A percentile compares a stretch with the other conserved stretches of the same genome.
Conservation (phyloP, 2,888 invertebrate species). For the Hirtodrosophila alboralis region DNA sequence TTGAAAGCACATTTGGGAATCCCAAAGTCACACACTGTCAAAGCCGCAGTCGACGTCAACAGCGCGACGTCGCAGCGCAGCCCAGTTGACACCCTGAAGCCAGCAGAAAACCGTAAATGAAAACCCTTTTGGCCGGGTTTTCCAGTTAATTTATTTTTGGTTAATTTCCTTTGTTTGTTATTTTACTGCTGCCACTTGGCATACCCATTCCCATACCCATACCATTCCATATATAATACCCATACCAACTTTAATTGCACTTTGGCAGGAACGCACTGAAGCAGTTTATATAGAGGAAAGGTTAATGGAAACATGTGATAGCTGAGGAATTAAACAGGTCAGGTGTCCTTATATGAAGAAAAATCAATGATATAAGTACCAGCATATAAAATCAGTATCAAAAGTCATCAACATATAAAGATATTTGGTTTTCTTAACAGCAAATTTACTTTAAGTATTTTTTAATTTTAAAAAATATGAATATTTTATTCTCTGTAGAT, state of each 20-base stretch:
- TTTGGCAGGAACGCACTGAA: conserved; percentile 68
- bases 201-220: conserved; percentile 3
- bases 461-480: too few species aligned
- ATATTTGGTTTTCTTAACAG: too few species aligned
- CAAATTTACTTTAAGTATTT: too few species aligned
- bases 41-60: conserved; percentile 14
- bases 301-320: conserved; percentile 43
- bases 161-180: conserved; percentile 76
- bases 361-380: too few species aligned
- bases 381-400: too few species aligned
- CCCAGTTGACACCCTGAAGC: conserved; percentile 65
- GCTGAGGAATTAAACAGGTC: conserved; percentile 20
- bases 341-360: conserved; percentile 6
- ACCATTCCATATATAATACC: conserved; percentile 25
- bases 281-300: conserved; percentile 29
- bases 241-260: conserved; percentile 68
- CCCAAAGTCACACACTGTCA: conserved; percentile 67
- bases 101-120: conserved; percentile 44
- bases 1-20: conserved; percentile 77
- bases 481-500: too few species aligned
- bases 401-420: too few species aligned
- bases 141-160: conserved; percentile 80
- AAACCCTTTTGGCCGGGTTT: conserved; percentile 68
- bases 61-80: conserved; percentile 19
- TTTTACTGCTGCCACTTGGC: conserved; percentile 66